These are phyloP conservation scores for Siphlonurus alternatus DNA, from an alignment of 2,888 invertebrate genomes.

Conservation along the genomic window DNA sequence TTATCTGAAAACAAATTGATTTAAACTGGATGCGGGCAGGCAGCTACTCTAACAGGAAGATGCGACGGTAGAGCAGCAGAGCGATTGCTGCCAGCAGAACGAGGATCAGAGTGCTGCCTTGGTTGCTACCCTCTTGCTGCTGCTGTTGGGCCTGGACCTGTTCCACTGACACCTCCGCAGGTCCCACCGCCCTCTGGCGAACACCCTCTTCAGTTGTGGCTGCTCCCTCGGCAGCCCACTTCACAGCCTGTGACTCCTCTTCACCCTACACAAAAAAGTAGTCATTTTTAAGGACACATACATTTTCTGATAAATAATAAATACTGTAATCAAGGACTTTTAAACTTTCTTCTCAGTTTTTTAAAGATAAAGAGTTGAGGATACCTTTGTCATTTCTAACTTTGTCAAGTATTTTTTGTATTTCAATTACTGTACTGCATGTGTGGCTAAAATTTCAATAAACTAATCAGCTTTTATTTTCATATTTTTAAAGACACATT, in stretches of 20 bases:
- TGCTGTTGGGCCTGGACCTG: not conserved
- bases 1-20: too few relatives aligned
- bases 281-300: too few relatives aligned
- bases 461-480: too few relatives aligned
- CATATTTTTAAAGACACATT: too few relatives aligned
- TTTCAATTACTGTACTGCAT: too few relatives aligned
- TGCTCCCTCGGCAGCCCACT: not conserved
- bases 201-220: not conserved
- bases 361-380: too few relatives aligned
- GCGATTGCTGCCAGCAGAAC: not conserved
- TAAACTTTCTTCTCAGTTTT: too few relatives aligned
- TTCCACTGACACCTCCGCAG: not conserved
- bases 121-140: not conserved
- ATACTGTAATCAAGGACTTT: too few relatives aligned
- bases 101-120: not conserved
- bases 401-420: not conserved
- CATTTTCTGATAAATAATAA: too few relatives aligned
- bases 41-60: not conserved
- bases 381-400: not conserved
- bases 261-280: not conserved
- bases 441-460: too few relatives aligned
- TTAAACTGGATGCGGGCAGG: too few relatives aligned
- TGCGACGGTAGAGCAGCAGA: not conserved
- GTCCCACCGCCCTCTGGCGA: not conserved
- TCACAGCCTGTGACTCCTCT: not conserved